Evolutionary conservation across 2,888 invertebrate genomes (phyloP), one percentile per base, ranked within the genome.

Genomic region (Abrostola triplasia): DNA sequence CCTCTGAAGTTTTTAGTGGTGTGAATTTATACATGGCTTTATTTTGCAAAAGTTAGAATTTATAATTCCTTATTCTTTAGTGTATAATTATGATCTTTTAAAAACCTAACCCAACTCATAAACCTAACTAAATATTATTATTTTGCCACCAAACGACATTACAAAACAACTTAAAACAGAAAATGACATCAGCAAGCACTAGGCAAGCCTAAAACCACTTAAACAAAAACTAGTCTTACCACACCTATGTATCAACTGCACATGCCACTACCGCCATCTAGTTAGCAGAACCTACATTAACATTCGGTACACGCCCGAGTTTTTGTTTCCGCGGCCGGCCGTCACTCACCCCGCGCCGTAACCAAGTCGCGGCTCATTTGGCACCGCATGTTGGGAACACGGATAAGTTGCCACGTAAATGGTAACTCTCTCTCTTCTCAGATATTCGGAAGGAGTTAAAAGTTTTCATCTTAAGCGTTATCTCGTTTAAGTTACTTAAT

Each of bases 371-470:
- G 68, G 67, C 68, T 71, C 79, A 80, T 82, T 82, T 78, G 72
- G 67, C 73, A 65, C 67, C 75, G 67, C 80, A 71, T 77, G 80
- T 79, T 79, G 70, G 73, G 69, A 73, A 70, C 81, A 72, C 72
- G 67, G 61, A 56, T 73, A 75, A 82, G 72, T 76, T 70, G 60
- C 58, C 72, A 67, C 71, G 69, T 65, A 76, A 73, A 65, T 60
- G 65, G 49, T 44, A 59, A 37, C 65, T 64, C 66, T 47, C 55
- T 60, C 63, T 64, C 60, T 50, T 41, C 38, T 64, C 62, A 40
- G 59, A 66, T 67, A 61, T 72, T 62, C 44, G 51, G 67, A 70
- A 62, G 66, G 59, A 76, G 64, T 72, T 67, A 70, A 70, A 74
- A 76, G 73, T 78, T 80, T 73, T 66, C 64, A 70, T 70, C 61